A percentile compares a stretch with the other conserved stretches of the same genome.
These are phyloP conservation scores for Alectoris magna DNA, from an alignment of 2,797 vertebrate genomes.

Conservation along the genomic window DNA sequence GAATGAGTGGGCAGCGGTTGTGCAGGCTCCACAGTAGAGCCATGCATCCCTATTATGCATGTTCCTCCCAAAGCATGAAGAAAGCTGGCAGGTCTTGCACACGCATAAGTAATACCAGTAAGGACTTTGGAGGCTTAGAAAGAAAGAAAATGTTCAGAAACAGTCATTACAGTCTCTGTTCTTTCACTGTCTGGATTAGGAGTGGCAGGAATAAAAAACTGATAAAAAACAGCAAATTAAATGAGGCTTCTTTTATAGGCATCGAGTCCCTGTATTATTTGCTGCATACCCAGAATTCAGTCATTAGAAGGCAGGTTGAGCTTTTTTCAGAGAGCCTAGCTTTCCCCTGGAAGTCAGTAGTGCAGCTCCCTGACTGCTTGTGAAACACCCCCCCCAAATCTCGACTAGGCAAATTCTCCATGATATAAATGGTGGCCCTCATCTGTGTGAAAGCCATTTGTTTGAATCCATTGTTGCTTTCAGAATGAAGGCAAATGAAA, in stretches of 20 bases:
- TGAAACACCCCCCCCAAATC: not conserved
- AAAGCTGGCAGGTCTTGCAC: not conserved
- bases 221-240: not conserved
- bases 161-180: not conserved
- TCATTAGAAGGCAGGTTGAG: not conserved
- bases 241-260: not conserved
- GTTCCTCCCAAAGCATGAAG: not conserved
- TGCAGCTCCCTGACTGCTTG: not conserved
- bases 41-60: not conserved
- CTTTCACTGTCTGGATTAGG: constrained; percentile 12
- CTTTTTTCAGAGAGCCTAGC: not conserved
- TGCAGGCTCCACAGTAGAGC: not conserved
- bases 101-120: not conserved
- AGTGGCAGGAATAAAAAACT: not conserved
- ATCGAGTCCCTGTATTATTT: not conserved
- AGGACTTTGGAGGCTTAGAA: constrained; percentile 20
- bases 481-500: not conserved
- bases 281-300: not conserved
- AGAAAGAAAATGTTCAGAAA: constrained; percentile 32
- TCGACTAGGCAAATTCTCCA: not conserved
- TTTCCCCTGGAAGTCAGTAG: not conserved
- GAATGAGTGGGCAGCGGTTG: constrained; percentile 6
- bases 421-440: not conserved
- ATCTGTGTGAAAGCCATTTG: not conserved
- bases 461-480: not conserved